Percentiles rank a stretch among this genome's conserved stretches.
phyloP scores from a whole-genome alignment of 2,888 invertebrate species.

The Eueremaeus valkanovi region DNA sequence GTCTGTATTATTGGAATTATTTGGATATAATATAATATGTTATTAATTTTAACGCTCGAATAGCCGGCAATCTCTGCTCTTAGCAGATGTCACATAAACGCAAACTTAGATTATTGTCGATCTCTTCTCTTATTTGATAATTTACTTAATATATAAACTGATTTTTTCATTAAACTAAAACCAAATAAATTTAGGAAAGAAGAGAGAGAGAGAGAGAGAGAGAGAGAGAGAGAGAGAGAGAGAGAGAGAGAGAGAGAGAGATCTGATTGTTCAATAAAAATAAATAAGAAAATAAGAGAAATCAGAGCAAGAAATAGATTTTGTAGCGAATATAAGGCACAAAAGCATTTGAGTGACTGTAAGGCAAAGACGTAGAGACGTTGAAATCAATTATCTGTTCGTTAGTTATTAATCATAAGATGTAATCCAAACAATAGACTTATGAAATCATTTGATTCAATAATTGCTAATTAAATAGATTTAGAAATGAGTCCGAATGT shows the following conservation, averaged over 20 bases:
- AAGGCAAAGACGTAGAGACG: not conserved
- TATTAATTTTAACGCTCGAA: not conserved
- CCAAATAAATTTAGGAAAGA: not conserved
- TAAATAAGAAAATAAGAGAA: not conserved
- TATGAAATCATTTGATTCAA: too few relatives aligned
- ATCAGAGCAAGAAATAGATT: not conserved
- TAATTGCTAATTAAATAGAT: too few relatives aligned
- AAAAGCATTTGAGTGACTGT: not conserved
- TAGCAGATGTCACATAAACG: not conserved
- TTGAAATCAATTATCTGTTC: slow-evolving; percentile 5
- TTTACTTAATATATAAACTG: not conserved
- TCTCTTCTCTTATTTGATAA: slow-evolving; percentile 4
- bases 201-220: not conserved
- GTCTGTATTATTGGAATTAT: not conserved
- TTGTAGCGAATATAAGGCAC: too few relatives aligned
- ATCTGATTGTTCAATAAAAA: not conserved
- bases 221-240: not conserved
- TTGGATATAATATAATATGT: not conserved
- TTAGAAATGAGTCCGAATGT: too few relatives aligned
- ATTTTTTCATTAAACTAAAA: not conserved
- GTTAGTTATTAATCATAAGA: too few relatives aligned
- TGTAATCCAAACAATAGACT: too few relatives aligned
- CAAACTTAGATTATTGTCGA: not conserved
- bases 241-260: not conserved
- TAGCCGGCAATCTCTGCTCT: not conserved